Evolutionary conservation across 2,113 vertebrate genomes (phyloP).

Genomic region (Phyllostomus hastatus): DNA sequence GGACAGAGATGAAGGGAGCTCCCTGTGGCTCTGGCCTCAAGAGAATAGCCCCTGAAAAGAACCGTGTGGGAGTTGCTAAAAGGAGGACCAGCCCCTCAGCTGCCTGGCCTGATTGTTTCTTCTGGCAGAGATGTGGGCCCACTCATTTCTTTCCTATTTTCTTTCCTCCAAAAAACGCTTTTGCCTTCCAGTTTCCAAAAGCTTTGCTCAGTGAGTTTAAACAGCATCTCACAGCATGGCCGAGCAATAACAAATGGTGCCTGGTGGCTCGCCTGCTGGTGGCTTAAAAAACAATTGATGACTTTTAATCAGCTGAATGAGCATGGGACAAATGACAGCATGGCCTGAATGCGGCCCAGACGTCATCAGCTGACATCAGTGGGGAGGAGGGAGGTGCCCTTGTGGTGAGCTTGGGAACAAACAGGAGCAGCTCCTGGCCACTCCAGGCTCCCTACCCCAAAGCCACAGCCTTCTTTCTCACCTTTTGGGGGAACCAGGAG

Average conservation of each 20-base stretch:
- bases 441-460: background rate
- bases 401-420: constrained; percentile 25
- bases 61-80: constrained; percentile 30
- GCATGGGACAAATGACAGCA: constrained; percentile 80
- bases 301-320: constrained; percentile 83
- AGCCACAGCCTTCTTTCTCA: background rate
- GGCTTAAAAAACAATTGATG: constrained; percentile 77
- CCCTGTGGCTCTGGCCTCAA: constrained; percentile 28
- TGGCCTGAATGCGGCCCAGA: constrained; percentile 70
- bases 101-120: constrained; percentile 58
- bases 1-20: constrained; percentile 25
- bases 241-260: constrained; percentile 81
- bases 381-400: constrained; percentile 61
- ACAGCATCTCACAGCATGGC: constrained; percentile 77
- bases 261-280: constrained; percentile 80
- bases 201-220: constrained; percentile 81
- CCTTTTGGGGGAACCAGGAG: background rate
- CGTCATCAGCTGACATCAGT: constrained; percentile 63
- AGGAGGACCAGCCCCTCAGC: constrained; percentile 27
- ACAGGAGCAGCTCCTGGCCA: background rate
- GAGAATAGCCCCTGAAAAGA: constrained; percentile 56
- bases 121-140: constrained; percentile 58
- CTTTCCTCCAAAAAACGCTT: constrained; percentile 70
- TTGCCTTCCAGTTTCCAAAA: constrained; percentile 75
- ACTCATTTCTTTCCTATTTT: constrained; percentile 71